Evolutionary conservation across 2,113 vertebrate species (phyloP).

Genomic region (Thalassarche chlororhynchos): DNA sequence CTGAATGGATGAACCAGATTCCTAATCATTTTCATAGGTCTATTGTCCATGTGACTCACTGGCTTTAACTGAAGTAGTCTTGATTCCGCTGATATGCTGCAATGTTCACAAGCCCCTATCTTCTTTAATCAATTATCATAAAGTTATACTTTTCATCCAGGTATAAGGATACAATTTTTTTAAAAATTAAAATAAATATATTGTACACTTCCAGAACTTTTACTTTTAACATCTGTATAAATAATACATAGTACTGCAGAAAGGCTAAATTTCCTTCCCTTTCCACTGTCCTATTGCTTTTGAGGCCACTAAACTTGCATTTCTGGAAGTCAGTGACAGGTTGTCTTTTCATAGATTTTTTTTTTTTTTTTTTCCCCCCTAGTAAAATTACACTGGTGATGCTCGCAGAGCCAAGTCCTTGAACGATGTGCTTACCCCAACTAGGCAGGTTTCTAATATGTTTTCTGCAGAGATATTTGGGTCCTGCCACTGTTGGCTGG

Average conservation of each 20-base stretch:
- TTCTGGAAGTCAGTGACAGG: not conserved
- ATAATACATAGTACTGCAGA: not conserved
- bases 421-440: not conserved
- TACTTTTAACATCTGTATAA: not conserved
- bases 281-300: not conserved
- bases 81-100: not conserved
- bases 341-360: not conserved
- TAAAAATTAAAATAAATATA: not conserved
- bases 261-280: not conserved
- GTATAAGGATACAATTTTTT: not conserved
- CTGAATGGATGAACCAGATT: not conserved
- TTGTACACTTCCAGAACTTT: not conserved
- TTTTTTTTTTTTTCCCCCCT: too few relatives aligned
- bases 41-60: not conserved
- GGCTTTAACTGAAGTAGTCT: not conserved
- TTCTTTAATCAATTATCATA: not conserved
- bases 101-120: not conserved
- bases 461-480: not conserved
- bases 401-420: not conserved
- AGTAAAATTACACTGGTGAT: not conserved
- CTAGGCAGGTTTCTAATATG: not conserved
- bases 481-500: not conserved
- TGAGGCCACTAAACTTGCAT: not conserved
- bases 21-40: accelerated
- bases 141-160: not conserved